Conservation (phyloP, 2,113 vertebrate genomes). For the Etia nguti region DNA sequence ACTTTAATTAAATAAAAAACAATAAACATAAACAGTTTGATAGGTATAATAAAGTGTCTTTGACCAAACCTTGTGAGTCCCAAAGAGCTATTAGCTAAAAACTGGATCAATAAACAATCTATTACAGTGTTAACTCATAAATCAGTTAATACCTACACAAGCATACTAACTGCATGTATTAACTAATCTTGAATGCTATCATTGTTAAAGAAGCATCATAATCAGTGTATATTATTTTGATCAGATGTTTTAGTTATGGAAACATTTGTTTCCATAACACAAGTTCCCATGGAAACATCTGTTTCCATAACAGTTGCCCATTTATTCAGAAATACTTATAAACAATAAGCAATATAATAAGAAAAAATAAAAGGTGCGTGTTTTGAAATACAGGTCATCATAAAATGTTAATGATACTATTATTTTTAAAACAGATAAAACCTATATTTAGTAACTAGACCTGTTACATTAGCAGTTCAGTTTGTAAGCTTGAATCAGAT, state of each 20-base stretch:
- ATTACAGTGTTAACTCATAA: background rate
- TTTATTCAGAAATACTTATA: background rate
- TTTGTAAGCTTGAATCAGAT: background rate
- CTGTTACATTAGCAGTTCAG: background rate
- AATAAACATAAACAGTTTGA: background rate
- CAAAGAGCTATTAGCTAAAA: background rate
- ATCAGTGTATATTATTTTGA: background rate
- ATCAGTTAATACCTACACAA: background rate
- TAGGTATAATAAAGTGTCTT: accelerated
- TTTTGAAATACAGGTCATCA: background rate
- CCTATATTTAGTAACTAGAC: background rate
- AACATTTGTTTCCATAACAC: background rate
- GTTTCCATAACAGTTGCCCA: background rate
- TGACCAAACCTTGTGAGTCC: background rate
- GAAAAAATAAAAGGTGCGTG: background rate
- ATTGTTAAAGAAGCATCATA: background rate
- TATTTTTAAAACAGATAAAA: background rate
- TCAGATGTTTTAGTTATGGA: background rate
- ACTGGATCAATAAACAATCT: accelerated
- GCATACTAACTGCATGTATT: background rate
- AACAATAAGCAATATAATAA: background rate
- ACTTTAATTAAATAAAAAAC: background rate
- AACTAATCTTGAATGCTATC: background rate
- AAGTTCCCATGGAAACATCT: background rate
- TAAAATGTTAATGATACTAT: background rate